Conservation (phyloP, 2,113 vertebrate genomes). For the Pseudonaja textilis region DNA sequence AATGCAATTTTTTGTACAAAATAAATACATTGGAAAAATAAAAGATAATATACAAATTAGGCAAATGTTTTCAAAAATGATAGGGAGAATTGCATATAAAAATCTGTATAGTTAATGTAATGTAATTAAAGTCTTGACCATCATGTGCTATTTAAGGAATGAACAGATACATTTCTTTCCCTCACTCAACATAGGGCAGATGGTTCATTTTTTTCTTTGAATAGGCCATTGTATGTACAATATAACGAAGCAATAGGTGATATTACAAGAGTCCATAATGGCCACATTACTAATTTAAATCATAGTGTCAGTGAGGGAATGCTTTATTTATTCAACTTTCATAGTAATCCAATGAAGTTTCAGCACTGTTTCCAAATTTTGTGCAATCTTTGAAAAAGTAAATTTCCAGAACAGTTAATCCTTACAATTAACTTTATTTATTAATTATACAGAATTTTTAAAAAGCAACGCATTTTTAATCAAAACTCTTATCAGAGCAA, state of each 20-base stretch:
- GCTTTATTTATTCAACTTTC: not conserved
- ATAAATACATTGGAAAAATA: not conserved
- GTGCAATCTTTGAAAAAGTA: not conserved
- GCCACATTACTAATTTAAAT: not conserved
- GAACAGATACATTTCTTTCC: not conserved
- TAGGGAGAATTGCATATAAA: not conserved
- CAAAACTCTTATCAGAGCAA: not conserved
- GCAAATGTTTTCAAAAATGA: not conserved
- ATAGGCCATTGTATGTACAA: not conserved
- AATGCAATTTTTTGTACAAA: not conserved
- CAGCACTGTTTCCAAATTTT: not conserved
- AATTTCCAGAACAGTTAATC: not conserved
- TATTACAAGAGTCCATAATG: not conserved
- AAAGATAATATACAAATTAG: not conserved
- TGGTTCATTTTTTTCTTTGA: not conserved
- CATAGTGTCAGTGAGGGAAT: not conserved
- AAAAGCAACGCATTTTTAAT: not conserved
- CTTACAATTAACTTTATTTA: not conserved
- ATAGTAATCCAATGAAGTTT: not conserved
- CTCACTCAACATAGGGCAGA: not conserved
- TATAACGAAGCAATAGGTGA: not conserved
- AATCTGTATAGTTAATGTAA: not conserved
- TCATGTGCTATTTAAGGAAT: not conserved
- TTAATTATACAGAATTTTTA: not conserved
- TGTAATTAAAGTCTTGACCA: not conserved